A percentile compares a stretch with the other conserved stretches of the same genome.
Evolutionary conservation across 2,113 vertebrate genomes (phyloP).

Genomic region (Lanius collurio): DNA sequence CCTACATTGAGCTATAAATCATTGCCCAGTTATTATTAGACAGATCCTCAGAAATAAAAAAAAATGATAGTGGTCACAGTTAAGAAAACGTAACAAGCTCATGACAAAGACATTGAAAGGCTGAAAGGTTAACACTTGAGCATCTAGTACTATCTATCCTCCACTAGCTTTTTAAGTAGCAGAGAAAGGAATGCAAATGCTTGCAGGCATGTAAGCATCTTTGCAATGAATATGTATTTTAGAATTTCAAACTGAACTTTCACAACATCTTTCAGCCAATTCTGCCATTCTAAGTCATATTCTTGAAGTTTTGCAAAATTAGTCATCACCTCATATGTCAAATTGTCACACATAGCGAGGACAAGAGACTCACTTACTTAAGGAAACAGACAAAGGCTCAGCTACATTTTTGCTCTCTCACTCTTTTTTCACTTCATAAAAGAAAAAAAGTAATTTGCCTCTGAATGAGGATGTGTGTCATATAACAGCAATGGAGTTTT

Average conservation of each 20-base stretch:
- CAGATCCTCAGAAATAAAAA: not conserved
- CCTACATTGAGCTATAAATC: not conserved
- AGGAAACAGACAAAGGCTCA: not conserved
- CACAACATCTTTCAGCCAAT: not conserved
- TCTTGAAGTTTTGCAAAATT: not conserved
- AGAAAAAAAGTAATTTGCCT: not conserved
- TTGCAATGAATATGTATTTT: not conserved
- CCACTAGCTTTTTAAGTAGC: not conserved
- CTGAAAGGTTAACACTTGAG: not conserved
- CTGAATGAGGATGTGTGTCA: not conserved
- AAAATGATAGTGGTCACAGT: not conserved
- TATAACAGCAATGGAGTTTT: not conserved
- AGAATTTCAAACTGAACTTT: not conserved
- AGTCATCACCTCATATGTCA: not conserved
- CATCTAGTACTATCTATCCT: not conserved
- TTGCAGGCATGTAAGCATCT: not conserved
- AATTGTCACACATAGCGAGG: not conserved
- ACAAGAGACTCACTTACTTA: not conserved
- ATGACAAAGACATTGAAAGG: not conserved
- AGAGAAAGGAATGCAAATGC: not conserved
- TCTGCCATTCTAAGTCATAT: not conserved
- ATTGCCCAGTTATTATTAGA: not conserved
- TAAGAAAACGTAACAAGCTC: not conserved
- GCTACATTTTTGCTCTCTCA: not conserved
- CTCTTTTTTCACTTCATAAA: not conserved